Evolutionary conservation across 2,888 invertebrate species (phyloP).

Genomic region (Kuschelorhynchus macadamiae): DNA sequence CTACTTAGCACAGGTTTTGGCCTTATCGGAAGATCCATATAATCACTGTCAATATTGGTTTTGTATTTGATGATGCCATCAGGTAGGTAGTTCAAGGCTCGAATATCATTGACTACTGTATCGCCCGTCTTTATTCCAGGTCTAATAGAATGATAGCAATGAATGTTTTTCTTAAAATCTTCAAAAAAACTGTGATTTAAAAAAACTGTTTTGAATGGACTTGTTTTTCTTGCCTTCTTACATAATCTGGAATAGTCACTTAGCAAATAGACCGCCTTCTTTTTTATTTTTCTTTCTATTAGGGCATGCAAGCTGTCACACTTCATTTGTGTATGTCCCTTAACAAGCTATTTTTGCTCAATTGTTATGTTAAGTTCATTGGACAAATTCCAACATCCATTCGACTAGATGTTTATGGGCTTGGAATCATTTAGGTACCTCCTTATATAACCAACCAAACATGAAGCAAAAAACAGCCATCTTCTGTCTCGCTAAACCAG

Average conservation of each 20-base stretch:
- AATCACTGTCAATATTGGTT: slow-evolving; percentile 18
- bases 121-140: slow-evolving; percentile 20
- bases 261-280: slow-evolving; percentile 14
- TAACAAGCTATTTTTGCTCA: no score
- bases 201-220: slow-evolving; percentile 9
- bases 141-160: slow-evolving; percentile 10
- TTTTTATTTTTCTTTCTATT: slow-evolving; percentile 11
- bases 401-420: slow-evolving; percentile 1
- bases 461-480: slow-evolving; percentile 27
- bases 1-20: no score
- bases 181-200: slow-evolving; percentile 18
- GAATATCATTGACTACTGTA: slow-evolving; percentile 19
- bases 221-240: slow-evolving; percentile 11
- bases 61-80: slow-evolving; percentile 20
- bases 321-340: slow-evolving; percentile 27
- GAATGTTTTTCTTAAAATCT: neutral
- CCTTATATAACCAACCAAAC: no score
- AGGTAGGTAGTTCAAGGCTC: slow-evolving; percentile 19
- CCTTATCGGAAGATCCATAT: no score
- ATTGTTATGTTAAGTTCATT: slow-evolving; percentile 34
- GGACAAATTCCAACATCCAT: no score
- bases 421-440: no score
- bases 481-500: slow-evolving; percentile 42
- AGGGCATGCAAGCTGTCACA: slow-evolving; percentile 6
- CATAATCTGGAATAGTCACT: slow-evolving; percentile 12